These are phyloP conservation scores for Oryzias javanicus DNA, from an alignment of 2,113 vertebrate species.

Conservation along the genomic window DNA sequence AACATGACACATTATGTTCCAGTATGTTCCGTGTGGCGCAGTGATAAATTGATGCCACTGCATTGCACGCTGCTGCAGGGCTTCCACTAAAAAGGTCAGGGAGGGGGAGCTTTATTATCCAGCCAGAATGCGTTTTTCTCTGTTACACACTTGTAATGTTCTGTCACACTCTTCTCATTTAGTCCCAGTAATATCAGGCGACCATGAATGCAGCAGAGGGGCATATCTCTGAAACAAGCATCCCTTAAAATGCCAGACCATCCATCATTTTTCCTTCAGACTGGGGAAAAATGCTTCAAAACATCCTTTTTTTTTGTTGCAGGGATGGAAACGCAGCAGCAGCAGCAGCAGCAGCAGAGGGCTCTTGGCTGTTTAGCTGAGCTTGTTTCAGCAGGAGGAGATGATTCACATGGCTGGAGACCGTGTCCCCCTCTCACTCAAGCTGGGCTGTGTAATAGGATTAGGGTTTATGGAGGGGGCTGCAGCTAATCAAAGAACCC, in stretches of 20 bases:
- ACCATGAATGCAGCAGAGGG: slow-evolving; percentile 21
- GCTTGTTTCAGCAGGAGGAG: slow-evolving; percentile 5
- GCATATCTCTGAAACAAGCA: slow-evolving; percentile 39
- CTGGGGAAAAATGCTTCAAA: slow-evolving; percentile 18
- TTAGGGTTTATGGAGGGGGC: slow-evolving; percentile 5
- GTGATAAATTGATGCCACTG: slow-evolving; percentile 35
- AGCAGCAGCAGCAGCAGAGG: not conserved
- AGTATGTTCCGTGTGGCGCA: not conserved
- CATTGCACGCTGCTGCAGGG: slow-evolving; percentile 13
- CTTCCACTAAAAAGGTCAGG: slow-evolving; percentile 51
- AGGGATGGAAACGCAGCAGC: not conserved
- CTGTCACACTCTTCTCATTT: slow-evolving; percentile 46
- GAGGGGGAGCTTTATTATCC: slow-evolving; percentile 17
- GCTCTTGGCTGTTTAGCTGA: slow-evolving; percentile 7
- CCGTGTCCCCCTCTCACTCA: slow-evolving; percentile 1
- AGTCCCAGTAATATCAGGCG: slow-evolving; percentile 25
- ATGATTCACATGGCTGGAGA: slow-evolving; percentile 18
- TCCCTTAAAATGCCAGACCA: slow-evolving; percentile 57
- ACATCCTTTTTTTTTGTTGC: slow-evolving; percentile 3
- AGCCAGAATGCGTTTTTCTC: slow-evolving; percentile 12
- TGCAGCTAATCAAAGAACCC: not conserved
- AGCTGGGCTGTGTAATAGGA: slow-evolving; percentile 21
- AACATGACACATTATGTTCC: not conserved
- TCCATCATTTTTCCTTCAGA: slow-evolving; percentile 63
- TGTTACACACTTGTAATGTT: slow-evolving; percentile 39